A percentile compares a stretch with the other conserved stretches of the same genome.
Conservation (phyloP, 2,113 vertebrate species). For the Regulus satrapa region DNA sequence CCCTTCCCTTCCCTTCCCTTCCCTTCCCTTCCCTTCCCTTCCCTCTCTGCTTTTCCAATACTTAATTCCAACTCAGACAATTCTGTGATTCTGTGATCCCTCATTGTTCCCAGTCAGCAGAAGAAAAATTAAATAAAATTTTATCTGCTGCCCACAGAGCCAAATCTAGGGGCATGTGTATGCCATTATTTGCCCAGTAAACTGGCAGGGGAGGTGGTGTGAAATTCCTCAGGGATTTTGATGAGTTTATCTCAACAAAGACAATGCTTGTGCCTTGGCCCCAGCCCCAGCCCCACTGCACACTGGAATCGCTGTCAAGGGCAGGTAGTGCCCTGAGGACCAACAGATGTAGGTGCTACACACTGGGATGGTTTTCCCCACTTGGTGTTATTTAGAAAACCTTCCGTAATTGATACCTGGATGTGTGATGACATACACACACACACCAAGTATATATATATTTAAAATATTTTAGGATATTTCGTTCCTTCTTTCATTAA, state of each 20-base stretch:
- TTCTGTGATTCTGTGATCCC: neutral
- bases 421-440: neutral
- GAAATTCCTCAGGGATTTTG: neutral
- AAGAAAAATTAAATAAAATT: neutral
- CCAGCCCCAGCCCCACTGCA: rapidly evolving
- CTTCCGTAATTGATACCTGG: neutral
- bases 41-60: neutral
- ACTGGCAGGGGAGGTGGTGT: neutral
- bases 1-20: rapidly evolving
- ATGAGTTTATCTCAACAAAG: neutral
- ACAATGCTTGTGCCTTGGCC: rapidly evolving
- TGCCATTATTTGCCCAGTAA: neutral
- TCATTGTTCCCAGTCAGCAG: neutral
- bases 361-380: neutral
- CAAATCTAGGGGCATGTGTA: neutral
- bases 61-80: neutral
- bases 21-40: neutral
- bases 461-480: neutral
- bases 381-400: neutral
- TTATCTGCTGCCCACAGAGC: neutral
- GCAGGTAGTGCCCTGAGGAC: neutral
- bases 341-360: neutral
- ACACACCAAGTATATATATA: neutral
- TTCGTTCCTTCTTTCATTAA: neutral
- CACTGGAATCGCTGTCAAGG: rapidly evolving